These are phyloP conservation scores for Cheilosia impressa DNA, from an alignment of 2,888 invertebrate genomes.

Conservation along the genomic window DNA sequence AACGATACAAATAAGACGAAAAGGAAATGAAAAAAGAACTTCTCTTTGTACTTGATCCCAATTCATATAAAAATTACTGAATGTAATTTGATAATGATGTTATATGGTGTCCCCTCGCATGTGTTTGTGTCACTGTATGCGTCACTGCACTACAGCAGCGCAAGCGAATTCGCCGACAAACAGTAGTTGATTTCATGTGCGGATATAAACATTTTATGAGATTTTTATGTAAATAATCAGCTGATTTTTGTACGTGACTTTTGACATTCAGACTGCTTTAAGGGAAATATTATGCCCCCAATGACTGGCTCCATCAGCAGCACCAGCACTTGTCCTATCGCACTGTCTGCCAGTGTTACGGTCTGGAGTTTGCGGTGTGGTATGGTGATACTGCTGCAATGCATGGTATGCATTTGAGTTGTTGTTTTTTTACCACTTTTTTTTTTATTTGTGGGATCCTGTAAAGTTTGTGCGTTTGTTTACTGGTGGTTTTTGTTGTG, in stretches of 20 bases:
- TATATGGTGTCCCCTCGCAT: constrained; percentile 39
- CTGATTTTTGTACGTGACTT: constrained; percentile 73
- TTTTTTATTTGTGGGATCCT: constrained; percentile 33
- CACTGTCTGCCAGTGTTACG: constrained; percentile 43
- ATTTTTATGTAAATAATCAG: constrained; percentile 75
- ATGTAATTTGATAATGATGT: constrained; percentile 57
- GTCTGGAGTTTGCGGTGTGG: constrained; percentile 23
- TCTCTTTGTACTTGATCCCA: constrained; percentile 29
- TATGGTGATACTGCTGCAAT: constrained; percentile 56
- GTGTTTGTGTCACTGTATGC: constrained; percentile 4
- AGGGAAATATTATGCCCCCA: background rate
- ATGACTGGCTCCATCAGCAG: background rate
- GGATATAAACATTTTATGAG: constrained; percentile 68
- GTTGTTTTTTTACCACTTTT: background rate
- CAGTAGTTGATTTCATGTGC: constrained; percentile 58
- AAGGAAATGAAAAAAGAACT: background rate
- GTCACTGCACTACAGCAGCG: constrained; percentile 30
- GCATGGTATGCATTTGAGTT: constrained; percentile 43
- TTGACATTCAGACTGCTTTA: constrained; percentile 40
- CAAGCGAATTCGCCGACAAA: constrained; percentile 43
- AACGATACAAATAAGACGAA: background rate
- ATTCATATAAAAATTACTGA: constrained; percentile 62
- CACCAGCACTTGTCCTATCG: constrained; percentile 45
- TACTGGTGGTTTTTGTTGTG: constrained; percentile 36
- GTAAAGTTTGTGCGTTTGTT: constrained; percentile 67